phyloP scores from a whole-genome alignment of 2,797 vertebrate genomes.

The Echiichthys vipera region DNA sequence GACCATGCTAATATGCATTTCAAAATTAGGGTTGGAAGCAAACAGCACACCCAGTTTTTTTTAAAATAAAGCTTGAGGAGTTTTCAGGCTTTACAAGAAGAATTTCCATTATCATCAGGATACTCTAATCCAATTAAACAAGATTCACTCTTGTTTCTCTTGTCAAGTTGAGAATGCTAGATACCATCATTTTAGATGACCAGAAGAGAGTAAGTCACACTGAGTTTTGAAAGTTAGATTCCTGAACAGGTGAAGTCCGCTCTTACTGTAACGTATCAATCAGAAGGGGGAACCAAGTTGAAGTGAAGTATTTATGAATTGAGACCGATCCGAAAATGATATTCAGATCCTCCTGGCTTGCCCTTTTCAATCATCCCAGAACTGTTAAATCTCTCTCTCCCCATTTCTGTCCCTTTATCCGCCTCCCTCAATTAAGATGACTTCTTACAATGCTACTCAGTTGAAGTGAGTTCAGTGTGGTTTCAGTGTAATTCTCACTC shows the following conservation, averaged over 20 bases:
- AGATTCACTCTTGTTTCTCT: not conserved
- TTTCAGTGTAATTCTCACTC: slow-evolving; percentile 25
- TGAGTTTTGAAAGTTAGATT: slow-evolving; percentile 20
- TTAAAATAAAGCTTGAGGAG: not conserved
- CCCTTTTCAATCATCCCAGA: slow-evolving; percentile 56
- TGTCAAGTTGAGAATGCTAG: not conserved
- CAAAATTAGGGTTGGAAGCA: not conserved
- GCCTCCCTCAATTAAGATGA: slow-evolving; percentile 41
- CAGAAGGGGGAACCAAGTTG: slow-evolving; percentile 23
- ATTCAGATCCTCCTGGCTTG: slow-evolving; percentile 52
- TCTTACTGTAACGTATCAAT: slow-evolving; percentile 34
- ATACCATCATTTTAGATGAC: slow-evolving; percentile 6
- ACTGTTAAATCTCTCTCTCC: slow-evolving; percentile 37
- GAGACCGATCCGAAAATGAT: slow-evolving; percentile 44
- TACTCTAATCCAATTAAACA: not conserved
- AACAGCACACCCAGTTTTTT: not conserved
- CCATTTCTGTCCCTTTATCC: slow-evolving; percentile 20
- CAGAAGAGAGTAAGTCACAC: not conserved
- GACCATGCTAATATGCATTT: not conserved
- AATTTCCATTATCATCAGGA: not conserved
- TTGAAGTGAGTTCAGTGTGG: slow-evolving; percentile 27
- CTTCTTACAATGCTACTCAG: slow-evolving; percentile 7
- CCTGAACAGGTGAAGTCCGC: slow-evolving; percentile 32
- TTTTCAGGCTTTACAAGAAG: not conserved
- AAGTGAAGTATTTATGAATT: slow-evolving; percentile 34